Base-by-base conservation (phyloP, 2,113 vertebrate genomes). In the Nematolebias whitei region DNA sequence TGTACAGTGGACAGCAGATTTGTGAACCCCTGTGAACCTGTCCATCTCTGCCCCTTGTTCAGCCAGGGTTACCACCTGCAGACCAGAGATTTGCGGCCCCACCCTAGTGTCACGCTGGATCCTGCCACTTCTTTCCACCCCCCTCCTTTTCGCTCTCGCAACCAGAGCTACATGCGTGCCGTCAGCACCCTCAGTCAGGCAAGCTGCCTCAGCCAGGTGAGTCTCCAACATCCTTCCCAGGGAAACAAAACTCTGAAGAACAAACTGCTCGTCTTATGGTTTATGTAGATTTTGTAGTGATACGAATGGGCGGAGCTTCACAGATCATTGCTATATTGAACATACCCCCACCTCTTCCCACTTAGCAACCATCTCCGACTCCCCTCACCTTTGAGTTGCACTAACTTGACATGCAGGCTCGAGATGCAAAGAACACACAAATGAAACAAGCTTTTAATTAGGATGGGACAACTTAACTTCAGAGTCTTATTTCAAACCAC, bases 111-210 rank as follows among this genome's bases (percentile, higher is more conserved):
- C 87, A 93, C 94, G 85, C 91, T 99, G 94, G 95, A 98, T 90
- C 96, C 96, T 40, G 87, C 95, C 61, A 91, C 93, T 87, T 93
- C 92, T 91, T 96, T 96, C 92, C 95, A 95, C 91, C 96, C 96
- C 79, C 96, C 97, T 41, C 98, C 97, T 82, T 99, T 97, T 88
- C 97, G 98, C 76, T 99, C 98, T 78, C 93, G 98, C 84, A 99
- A 99, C 93, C 97, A 99, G 94, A 99, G 98, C 94, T 99, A 99
- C 94, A 99, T 99, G 97, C 92, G 98, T 47, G 98, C 98, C 12
- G 96, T 99, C 91, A 99, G 98, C 96, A 99, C 96, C 54, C 94
- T 99, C 91, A 99, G 98, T 91, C 97, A 99, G 93, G 98, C 98
- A 92, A 99, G 98, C 97, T 99, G 98, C 83, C 91, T 99, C 88